These are phyloP conservation scores for Spondyliosoma cantharus DNA, from an alignment of 2,797 vertebrate species.

Conservation along the genomic window DNA sequence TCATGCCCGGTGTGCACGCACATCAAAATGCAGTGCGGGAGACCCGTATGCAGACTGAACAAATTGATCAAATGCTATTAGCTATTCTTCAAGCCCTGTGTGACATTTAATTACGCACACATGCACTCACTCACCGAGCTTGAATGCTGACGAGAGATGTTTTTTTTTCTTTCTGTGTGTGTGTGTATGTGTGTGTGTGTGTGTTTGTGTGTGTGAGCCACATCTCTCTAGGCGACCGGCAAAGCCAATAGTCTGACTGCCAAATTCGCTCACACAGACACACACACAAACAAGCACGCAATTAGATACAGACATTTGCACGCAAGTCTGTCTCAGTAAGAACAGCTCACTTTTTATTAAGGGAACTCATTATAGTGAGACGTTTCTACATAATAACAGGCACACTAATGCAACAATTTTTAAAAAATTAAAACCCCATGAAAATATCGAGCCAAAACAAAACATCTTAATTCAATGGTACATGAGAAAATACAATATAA, in stretches of 20 bases:
- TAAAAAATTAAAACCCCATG: background rate
- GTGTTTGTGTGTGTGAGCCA: background rate
- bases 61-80: slow-evolving; percentile 61
- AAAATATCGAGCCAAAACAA: background rate
- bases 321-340: background rate
- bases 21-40: slow-evolving; percentile 46
- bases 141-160: slow-evolving; percentile 44
- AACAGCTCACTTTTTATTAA: background rate
- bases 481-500: background rate
- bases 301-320: background rate
- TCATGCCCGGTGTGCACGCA: slow-evolving; percentile 5
- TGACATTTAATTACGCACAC: slow-evolving; percentile 71
- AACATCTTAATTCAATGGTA: background rate
- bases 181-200: background rate
- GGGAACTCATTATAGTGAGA: background rate
- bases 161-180: background rate
- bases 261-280: slow-evolving; percentile 6
- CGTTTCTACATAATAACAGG: background rate
- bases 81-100: slow-evolving; percentile 53
- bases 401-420: background rate
- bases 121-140: slow-evolving; percentile 30
- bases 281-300: background rate
- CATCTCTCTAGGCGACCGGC: slow-evolving; percentile 20
- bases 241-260: slow-evolving; percentile 29
- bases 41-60: slow-evolving; percentile 5